Evolutionary conservation across 1,140 invertebrate species (phyloP), one percentile per base, ranked within the genome.

Genomic region (Drosophila gunungcola): DNA sequence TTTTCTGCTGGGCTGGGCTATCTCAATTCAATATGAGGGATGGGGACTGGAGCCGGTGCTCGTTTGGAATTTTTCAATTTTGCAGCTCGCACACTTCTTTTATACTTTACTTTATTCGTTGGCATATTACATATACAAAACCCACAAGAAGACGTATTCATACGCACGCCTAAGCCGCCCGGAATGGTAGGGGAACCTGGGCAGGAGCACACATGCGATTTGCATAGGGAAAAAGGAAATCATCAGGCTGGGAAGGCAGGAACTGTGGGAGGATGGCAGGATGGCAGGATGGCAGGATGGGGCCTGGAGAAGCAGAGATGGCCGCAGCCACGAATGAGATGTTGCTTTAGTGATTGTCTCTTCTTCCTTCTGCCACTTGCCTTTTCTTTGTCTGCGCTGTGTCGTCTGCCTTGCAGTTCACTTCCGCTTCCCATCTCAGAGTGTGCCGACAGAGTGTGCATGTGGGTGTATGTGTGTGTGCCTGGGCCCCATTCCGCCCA

Each of bases 51-150:
- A 51, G 32, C 54, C 56, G 27, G 36, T 61, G 58, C 39, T 41
- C 46, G 57, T 53, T 54, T 54, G 80, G 80, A 83, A 83, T 84
- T 84, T 79, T 80, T 84, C 72, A 73, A 84, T 84, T 84, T 84
- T 36, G 62, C 38, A 48, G 75, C 62, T 69, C 36, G 43, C 52
- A 41, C 51, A 53, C 48, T 54, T 74, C 38, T 41, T 56, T 55
- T 65, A 49, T 74, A 73, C 60, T 83, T 55, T 39, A 65, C 56
- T 83, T 77, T 42, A 55, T 74, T 79, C 45, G 45, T 11, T 51
- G 21, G 38, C 32, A 48, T 62, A 68, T 82, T 62, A 52, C 54
- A 46, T 41, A 46, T 38, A 36, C 34, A 54, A 63, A 52, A 52
- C 51, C 57, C 60, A 52, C 62, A 70, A 58, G 51, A 65, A 80